These are phyloP conservation scores for Hypomesus transpacificus DNA, from an alignment of 2,113 vertebrate genomes.

Conservation along the genomic window DNA sequence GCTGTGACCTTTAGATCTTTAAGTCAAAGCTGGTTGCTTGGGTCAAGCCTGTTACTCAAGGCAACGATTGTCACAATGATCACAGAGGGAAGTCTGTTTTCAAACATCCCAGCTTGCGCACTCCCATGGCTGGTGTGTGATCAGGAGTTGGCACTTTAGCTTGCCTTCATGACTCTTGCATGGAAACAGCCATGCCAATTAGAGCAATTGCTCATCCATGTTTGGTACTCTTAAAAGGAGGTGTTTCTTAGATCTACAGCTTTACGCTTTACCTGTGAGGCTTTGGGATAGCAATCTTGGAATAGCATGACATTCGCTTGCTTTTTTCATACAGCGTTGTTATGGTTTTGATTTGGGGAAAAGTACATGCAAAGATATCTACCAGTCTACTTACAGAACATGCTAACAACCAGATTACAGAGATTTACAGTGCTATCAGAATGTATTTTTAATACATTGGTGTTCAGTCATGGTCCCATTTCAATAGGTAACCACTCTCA, in stretches of 20 bases:
- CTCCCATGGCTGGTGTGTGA: no score
- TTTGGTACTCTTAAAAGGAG: no score
- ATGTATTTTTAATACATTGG: no score
- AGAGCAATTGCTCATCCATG: background rate
- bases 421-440: no score
- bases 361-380: no score
- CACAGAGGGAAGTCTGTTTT: background rate
- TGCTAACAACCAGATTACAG: no score
- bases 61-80: background rate
- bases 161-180: background rate
- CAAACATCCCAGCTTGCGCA: no score
- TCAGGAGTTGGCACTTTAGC: background rate
- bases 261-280: background rate
- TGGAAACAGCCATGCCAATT: background rate
- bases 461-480: no score
- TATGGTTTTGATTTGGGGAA: no score
- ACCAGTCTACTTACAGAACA: no score
- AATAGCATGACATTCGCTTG: background rate
- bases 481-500: background rate
- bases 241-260: background rate
- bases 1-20: constrained; percentile 33
- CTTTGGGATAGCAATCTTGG: background rate
- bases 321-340: background rate
- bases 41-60: background rate
- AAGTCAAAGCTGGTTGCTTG: background rate